A percentile compares a stretch with the other conserved stretches of the same genome.
phyloP scores from a whole-genome alignment of 2,797 vertebrate species.

The Esox masquinongy region DNA sequence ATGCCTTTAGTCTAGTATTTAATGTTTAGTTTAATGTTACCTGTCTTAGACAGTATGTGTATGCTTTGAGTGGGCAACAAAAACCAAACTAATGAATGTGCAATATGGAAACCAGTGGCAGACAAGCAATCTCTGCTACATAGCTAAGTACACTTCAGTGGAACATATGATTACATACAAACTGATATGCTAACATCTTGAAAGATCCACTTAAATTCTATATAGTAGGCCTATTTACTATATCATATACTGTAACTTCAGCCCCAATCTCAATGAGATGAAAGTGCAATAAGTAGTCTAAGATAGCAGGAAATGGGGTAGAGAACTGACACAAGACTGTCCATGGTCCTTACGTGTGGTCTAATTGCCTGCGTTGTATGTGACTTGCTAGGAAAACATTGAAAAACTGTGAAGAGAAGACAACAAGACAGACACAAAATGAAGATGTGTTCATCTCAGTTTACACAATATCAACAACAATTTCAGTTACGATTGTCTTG shows the following conservation, averaged over 20 bases:
- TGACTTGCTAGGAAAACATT: background rate
- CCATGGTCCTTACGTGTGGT: background rate
- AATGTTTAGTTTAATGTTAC: slow-evolving; percentile 33
- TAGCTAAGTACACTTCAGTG: background rate
- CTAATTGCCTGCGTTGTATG: background rate
- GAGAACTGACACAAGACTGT: background rate
- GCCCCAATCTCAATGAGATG: slow-evolving; percentile 11
- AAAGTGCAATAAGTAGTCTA: slow-evolving; percentile 27
- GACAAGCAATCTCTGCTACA: background rate
- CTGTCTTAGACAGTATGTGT: slow-evolving; percentile 38
- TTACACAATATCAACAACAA: slow-evolving; percentile 21
- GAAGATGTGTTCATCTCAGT: slow-evolving; percentile 3
- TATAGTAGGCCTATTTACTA: background rate
- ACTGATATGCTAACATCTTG: background rate
- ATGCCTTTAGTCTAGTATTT: slow-evolving; percentile 63
- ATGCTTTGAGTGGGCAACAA: slow-evolving; percentile 27
- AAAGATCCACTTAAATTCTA: background rate
- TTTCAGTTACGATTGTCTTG: slow-evolving; percentile 22
- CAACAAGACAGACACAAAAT: background rate
- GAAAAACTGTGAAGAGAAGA: background rate
- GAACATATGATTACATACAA: background rate
- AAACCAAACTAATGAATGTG: slow-evolving; percentile 45
- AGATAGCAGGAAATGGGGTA: background rate
- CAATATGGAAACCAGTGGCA: slow-evolving; percentile 29
- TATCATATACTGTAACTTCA: background rate